These are phyloP conservation scores for Lumbricus terrestris DNA, from an alignment of 2,888 invertebrate species.

Conservation along the genomic window DNA sequence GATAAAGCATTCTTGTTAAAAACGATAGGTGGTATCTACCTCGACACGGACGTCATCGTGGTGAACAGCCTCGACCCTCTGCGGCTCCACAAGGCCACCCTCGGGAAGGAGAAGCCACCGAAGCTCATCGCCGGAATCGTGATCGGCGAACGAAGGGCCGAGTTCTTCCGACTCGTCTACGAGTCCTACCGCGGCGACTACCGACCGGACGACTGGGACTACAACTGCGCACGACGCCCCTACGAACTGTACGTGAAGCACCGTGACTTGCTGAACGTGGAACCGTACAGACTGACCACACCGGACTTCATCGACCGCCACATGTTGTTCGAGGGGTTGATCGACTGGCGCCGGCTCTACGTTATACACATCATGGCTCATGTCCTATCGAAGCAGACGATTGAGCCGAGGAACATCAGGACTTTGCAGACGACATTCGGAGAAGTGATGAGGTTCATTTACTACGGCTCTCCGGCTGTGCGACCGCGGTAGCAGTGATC, in stretches of 20 bases:
- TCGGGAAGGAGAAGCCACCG: slow-evolving; percentile 37
- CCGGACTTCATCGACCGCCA: slow-evolving; percentile 36
- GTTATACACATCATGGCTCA: slow-evolving; percentile 38
- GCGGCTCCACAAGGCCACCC: slow-evolving; percentile 31
- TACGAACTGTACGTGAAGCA: slow-evolving; percentile 34
- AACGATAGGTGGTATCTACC: slow-evolving; percentile 41
- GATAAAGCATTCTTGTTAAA: no score
- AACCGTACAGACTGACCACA: slow-evolving; percentile 33
- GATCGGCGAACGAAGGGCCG: slow-evolving; percentile 30
- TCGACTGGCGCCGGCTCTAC: slow-evolving; percentile 37
- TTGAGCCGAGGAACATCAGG: slow-evolving; percentile 32
- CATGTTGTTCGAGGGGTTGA: slow-evolving; percentile 32
- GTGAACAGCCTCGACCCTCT: slow-evolving; percentile 37
- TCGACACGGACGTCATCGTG: slow-evolving; percentile 41
- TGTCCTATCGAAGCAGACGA: neutral
- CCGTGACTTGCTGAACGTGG: slow-evolving; percentile 36
- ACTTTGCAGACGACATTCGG: slow-evolving; percentile 34
- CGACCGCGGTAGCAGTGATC: neutral
- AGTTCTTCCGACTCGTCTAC: slow-evolving; percentile 35
- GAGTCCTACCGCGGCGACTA: slow-evolving; percentile 37
- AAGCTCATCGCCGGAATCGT: slow-evolving; percentile 38
- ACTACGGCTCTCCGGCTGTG: slow-evolving; percentile 33
- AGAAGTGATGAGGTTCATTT: slow-evolving; percentile 36
- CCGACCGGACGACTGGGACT: slow-evolving; percentile 37
- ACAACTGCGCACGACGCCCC: slow-evolving; percentile 37